Percentiles rank a stretch among this genome's conserved stretches.
phyloP scores from a whole-genome alignment of 2,888 invertebrate species.

The Zeuzera pyrina region DNA sequence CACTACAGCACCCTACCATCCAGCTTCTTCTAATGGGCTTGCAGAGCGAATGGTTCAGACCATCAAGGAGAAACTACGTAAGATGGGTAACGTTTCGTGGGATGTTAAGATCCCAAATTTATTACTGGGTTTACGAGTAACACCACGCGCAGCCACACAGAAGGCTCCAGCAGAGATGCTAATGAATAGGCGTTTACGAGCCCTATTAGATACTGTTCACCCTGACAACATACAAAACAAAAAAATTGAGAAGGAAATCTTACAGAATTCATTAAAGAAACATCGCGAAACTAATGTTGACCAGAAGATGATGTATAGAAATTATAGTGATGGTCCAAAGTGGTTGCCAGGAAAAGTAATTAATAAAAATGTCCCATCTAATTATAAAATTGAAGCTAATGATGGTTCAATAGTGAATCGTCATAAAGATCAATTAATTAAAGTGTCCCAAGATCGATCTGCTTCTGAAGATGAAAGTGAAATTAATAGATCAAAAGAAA shows the following conservation, averaged over 20 bases:
- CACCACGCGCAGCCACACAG: slow-evolving; percentile 9
- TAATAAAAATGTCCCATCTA: too few species aligned
- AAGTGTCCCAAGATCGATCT: too few species aligned
- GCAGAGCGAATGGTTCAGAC: slow-evolving; percentile 17
- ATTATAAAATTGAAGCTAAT: too few species aligned
- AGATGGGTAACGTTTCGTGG: slow-evolving; percentile 12
- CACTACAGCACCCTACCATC: slow-evolving; percentile 15
- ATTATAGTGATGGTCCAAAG: too few species aligned
- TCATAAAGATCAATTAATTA: too few species aligned
- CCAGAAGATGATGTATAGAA: too few species aligned
- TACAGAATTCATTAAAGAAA: slow-evolving; percentile 6
- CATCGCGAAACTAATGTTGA: slow-evolving; percentile 7
- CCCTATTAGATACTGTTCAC: slow-evolving; percentile 9
- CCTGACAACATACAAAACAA: slow-evolving; percentile 6
- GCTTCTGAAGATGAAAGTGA: slow-evolving; percentile 6
- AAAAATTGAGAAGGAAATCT: slow-evolving; percentile 6
- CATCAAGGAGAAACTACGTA: slow-evolving; percentile 12
- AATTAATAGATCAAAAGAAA: too few species aligned
- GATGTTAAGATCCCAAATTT: slow-evolving; percentile 10
- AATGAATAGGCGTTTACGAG: slow-evolving; percentile 11
- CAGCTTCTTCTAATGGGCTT: slow-evolving; percentile 15
- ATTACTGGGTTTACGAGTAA: slow-evolving; percentile 3
- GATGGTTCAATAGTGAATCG: too few species aligned
- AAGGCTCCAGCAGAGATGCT: slow-evolving; percentile 11
- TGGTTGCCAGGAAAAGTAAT: too few species aligned